Conservation (phyloP, 2,888 invertebrate species). For the Caenorhabditis sp. region DNA sequence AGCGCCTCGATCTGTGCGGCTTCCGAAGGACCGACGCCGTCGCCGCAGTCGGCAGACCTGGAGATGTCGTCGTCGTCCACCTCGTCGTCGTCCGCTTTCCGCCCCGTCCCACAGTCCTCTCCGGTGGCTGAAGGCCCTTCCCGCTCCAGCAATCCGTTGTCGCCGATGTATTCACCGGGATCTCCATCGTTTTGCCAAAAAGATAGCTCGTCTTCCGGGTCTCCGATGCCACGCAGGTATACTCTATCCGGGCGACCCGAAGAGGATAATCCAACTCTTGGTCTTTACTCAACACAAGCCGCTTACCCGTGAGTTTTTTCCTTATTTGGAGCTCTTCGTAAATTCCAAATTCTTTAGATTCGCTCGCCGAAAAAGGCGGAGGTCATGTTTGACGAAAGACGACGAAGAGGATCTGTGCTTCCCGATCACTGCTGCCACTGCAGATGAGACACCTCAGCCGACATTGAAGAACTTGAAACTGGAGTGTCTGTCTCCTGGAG, state of each 20-base stretch:
- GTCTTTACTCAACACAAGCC: conserved; percentile 37
- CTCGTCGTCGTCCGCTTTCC: conserved; percentile 48
- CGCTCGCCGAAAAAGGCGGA: conserved; percentile 73
- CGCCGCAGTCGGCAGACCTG: conserved; percentile 38
- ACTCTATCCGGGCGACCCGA: conserved; percentile 32
- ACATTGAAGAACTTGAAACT: conserved; percentile 78
- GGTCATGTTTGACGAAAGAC: conserved; percentile 74
- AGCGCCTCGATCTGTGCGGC: conserved; percentile 44
- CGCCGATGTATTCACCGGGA: conserved; percentile 38
- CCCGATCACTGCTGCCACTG: conserved; percentile 80
- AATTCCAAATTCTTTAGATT: conserved; percentile 56
- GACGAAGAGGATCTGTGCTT: conserved; percentile 80
- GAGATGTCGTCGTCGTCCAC: conserved; percentile 54
- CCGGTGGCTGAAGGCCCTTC: conserved; percentile 17
- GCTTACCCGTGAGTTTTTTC: conserved; percentile 14
- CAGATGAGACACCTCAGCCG: conserved; percentile 78
- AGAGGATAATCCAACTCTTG: conserved; percentile 33
- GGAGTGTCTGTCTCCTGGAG: conserved; percentile 79
- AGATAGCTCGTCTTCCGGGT: background rate
- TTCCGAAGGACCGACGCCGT: conserved; percentile 49
- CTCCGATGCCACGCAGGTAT: conserved; percentile 14
- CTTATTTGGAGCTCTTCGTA: background rate
- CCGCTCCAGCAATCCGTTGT: conserved; percentile 14
- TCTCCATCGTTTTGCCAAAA: conserved; percentile 20
- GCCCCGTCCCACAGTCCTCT: conserved; percentile 23